These are phyloP conservation scores for Acanthosepion pharaonis DNA, from an alignment of 2,888 invertebrate species.

Conservation along the genomic window DNA sequence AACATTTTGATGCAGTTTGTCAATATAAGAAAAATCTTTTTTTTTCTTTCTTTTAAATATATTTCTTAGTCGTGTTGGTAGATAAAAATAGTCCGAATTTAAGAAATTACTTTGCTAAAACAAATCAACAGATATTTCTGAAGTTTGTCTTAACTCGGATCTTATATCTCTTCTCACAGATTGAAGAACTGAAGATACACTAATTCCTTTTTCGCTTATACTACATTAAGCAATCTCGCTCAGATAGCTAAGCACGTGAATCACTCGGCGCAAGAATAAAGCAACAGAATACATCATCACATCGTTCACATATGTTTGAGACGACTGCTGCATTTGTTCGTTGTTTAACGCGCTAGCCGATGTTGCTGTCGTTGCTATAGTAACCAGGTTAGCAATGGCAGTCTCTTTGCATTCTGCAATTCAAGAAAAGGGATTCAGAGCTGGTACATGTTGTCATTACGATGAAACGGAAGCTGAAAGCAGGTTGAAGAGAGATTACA, in stretches of 20 bases:
- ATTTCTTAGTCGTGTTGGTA: no score
- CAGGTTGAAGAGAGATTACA: neutral
- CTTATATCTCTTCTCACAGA: no score
- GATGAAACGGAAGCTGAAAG: neutral
- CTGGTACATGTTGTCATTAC: neutral
- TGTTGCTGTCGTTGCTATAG: neutral
- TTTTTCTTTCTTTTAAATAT: no score
- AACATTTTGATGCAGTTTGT: no score
- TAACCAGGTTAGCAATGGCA: neutral
- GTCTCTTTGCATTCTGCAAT: neutral
- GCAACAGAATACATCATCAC: neutral
- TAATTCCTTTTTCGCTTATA: no score
- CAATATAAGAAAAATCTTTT: no score
- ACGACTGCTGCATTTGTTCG: neutral
- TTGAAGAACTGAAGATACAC: no score
- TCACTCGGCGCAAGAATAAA: neutral
- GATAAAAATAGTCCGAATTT: no score
- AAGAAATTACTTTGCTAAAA: no score
- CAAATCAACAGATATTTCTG: no score
- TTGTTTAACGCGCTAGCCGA: neutral
- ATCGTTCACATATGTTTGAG: neutral
- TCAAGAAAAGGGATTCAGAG: neutral
- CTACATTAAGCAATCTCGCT: neutral
- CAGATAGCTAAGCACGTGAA: no score
- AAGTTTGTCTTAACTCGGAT: no score